phyloP scores from a whole-genome alignment of 1,140 invertebrate genomes.

The Dysdera silvatica region DNA sequence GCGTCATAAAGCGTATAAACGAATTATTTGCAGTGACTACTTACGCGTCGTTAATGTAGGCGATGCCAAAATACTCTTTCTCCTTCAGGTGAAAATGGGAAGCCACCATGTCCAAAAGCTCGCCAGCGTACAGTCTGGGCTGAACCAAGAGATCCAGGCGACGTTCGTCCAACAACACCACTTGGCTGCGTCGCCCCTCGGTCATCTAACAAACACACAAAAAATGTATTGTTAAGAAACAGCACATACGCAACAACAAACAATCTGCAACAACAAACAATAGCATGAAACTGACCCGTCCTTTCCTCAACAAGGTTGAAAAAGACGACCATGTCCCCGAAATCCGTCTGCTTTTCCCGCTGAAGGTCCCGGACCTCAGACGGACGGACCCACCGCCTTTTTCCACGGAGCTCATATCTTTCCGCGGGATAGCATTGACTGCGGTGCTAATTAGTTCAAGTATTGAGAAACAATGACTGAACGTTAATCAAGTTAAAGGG shows the following conservation, averaged over 20 bases:
- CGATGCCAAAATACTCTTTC: constrained; percentile 49
- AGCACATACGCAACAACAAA: background rate
- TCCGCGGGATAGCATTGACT: too few species aligned
- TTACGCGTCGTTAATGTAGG: constrained; percentile 50
- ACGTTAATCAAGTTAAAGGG: too few species aligned
- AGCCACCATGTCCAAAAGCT: constrained; percentile 60
- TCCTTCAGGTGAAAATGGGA: constrained; percentile 62
- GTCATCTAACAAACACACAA: constrained; percentile 43
- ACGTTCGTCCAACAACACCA: constrained; percentile 48
- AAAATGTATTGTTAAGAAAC: background rate
- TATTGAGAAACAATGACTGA: too few species aligned
- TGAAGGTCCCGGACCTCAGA: too few species aligned
- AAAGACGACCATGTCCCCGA: constrained; percentile 16
- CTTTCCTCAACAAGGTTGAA: constrained; percentile 11
- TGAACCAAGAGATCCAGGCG: constrained; percentile 41
- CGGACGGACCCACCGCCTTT: background rate
- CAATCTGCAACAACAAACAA: background rate
- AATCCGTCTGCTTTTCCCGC: too few species aligned
- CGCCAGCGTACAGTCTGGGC: constrained; percentile 35
- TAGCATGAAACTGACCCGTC: background rate
- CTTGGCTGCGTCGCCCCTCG: constrained; percentile 47
- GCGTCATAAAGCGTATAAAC: too few species aligned
- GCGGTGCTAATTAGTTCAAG: too few species aligned
- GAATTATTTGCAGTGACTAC: constrained; percentile 35
- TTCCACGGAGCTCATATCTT: too few species aligned